These are phyloP conservation scores for Gallinago paraguaiae DNA, from an alignment of 2,113 vertebrate species.

Conservation along the genomic window DNA sequence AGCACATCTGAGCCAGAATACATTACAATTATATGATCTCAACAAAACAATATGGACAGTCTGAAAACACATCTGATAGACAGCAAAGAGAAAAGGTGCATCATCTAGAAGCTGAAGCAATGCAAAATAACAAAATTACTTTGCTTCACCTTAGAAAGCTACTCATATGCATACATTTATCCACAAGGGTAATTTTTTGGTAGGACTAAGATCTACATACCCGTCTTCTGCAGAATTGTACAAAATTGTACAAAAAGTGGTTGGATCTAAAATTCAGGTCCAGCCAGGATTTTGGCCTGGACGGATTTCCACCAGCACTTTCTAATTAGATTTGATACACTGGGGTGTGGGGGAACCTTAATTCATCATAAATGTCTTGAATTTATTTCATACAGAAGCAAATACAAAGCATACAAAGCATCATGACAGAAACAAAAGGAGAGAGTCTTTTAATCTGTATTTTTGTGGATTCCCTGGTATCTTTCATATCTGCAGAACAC, in stretches of 20 bases:
- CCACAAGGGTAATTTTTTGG: not conserved
- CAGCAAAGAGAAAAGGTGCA: not conserved
- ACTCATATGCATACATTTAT: not conserved
- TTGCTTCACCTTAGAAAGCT: not conserved
- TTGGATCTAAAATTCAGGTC: not conserved
- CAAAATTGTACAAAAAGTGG: not conserved
- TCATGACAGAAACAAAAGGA: conserved; percentile 19
- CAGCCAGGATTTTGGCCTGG: conserved; percentile 11
- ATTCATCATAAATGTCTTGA: conserved; percentile 7
- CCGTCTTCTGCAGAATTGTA: not conserved
- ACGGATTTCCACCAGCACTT: not conserved
- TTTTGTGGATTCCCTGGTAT: conserved; percentile 16
- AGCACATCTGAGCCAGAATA: not conserved
- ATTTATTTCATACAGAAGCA: conserved; percentile 17
- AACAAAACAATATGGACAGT: not conserved
- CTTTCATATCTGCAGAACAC: conserved; percentile 40
- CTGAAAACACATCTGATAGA: not conserved
- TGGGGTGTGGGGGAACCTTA: conserved; percentile 9
- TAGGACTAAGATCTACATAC: not conserved
- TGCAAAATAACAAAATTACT: not conserved
- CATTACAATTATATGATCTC: not conserved
- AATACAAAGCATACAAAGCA: too few relatives aligned
- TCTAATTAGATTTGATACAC: conserved; percentile 40
- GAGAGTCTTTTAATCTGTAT: not conserved
- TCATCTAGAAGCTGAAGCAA: not conserved